Base-by-base conservation (phyloP, 2,888 invertebrate species). In the Ennomos quercinarius region DNA sequence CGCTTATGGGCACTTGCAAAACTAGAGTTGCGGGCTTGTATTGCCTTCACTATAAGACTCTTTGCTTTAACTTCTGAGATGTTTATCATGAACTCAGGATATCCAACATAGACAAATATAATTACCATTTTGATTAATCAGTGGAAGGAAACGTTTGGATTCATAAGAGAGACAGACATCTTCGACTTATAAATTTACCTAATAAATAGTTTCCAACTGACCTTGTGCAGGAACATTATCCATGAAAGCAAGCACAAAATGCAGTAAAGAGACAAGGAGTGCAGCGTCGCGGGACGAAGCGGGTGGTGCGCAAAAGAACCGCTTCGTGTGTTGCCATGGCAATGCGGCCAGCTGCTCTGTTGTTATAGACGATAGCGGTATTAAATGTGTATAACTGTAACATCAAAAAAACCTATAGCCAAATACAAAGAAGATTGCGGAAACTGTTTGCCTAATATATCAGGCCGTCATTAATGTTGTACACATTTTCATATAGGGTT, bases 281-380 rank as follows among this genome's bases (percentile, higher is more conserved):
- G 93, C 82, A 13, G 93, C 93, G 76, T 96, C 96, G 40, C 95
- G 94, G 47, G 93, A 86, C 47, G 94, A 95, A 0, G 95, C 94
- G 0, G 96, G 96, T 45, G 95, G 93, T 1, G 95, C 93, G 57
- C 90, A 84, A 42, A 96, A 82, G 79, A 95, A 96, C 41, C 95
- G 89, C 36, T 87, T 85, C 67, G 95, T 92, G 68, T 93, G 89
- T 70, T 93, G 93, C 96, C 96, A 96, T 9, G 94, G 93, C 60
- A 95, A 85, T 41, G 84, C 80, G 13, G 84, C 74, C 45, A 93
- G 80, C 76, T 90, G 80, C 66, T 77, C 74, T 54, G 71, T 61
- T 62, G 72, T 72, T 59, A 77, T 66, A 61, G 83, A 71, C 65
- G 89, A 73, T 63, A 73, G 66, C 61, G 81, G 68, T 64, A 91